phyloP scores from a whole-genome alignment of 2,888 invertebrate species.

The Oegoconia quadripuncta region DNA sequence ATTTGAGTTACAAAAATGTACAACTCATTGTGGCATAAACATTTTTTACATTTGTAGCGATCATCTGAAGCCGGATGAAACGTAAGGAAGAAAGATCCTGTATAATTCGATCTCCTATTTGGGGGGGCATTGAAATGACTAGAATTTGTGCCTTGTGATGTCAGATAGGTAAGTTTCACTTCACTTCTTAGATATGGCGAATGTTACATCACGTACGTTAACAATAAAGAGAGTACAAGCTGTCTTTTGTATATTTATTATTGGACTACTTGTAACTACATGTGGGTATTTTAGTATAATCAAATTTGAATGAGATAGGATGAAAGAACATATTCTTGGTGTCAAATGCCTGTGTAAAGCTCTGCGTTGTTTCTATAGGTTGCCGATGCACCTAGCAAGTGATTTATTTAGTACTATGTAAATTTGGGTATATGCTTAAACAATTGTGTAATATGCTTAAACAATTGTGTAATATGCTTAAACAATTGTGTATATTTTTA shows the following conservation, averaged over 20 bases:
- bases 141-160: slow-evolving; percentile 40
- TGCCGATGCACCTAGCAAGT: no score
- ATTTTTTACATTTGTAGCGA: slow-evolving; percentile 66
- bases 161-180: slow-evolving; percentile 53
- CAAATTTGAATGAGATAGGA: no score
- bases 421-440: no score
- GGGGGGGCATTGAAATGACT: slow-evolving; percentile 36
- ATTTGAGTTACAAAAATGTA: slow-evolving; percentile 29
- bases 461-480: no score
- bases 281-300: slow-evolving; percentile 20
- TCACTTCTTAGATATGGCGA: slow-evolving; percentile 34
- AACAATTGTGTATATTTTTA: no score
- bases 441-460: no score
- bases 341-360: no score
- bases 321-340: no score
- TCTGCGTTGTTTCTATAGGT: no score
- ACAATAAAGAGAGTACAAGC: slow-evolving; percentile 6
- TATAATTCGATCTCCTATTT: slow-evolving; percentile 33
- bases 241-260: slow-evolving; percentile 3
- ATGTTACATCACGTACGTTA: slow-evolving; percentile 26
- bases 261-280: slow-evolving; percentile 53
- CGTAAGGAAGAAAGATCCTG: slow-evolving; percentile 32
- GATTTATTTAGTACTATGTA: no score
- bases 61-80: slow-evolving; percentile 64
- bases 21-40: slow-evolving; percentile 60